These are phyloP conservation scores for Rhagoletis pomonella DNA, from an alignment of 1,140 invertebrate species.

Conservation along the genomic window DNA sequence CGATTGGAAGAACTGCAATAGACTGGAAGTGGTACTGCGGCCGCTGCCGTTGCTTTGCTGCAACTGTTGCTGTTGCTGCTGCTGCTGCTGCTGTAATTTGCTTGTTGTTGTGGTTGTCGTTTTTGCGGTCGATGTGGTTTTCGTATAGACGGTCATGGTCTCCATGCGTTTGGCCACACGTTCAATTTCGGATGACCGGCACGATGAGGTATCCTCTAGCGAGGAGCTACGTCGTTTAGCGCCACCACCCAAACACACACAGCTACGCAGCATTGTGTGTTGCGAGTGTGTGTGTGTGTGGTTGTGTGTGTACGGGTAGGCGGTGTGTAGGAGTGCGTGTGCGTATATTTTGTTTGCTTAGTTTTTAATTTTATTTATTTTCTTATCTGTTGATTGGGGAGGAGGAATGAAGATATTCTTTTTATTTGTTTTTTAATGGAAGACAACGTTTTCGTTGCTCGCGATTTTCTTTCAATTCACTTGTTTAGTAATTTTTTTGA, in stretches of 20 bases:
- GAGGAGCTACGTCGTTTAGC: constrained; percentile 71
- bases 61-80: constrained; percentile 28
- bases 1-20: constrained; percentile 75
- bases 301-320: background rate
- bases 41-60: constrained; percentile 53
- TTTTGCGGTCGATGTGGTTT: constrained; percentile 28
- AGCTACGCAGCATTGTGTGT: constrained; percentile 69
- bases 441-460: background rate
- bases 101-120: constrained; percentile 57
- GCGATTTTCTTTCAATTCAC: background rate
- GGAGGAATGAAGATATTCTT: background rate
- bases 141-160: constrained; percentile 57
- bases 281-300: background rate
- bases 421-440: background rate
- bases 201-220: constrained; percentile 77
- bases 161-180: constrained; percentile 66
- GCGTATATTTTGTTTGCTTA: constrained; percentile 17
- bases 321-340: no score
- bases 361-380: background rate
- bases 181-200: constrained; percentile 78
- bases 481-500: constrained; percentile 10
- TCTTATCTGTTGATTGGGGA: background rate
- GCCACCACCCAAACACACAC: constrained; percentile 68
- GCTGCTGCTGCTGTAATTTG: constrained; percentile 53
- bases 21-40: constrained; percentile 66